Percentiles rank a stretch among this genome's conserved stretches.
Conservation (phyloP, 2,113 vertebrate species). For the Podocnemis expansa region DNA sequence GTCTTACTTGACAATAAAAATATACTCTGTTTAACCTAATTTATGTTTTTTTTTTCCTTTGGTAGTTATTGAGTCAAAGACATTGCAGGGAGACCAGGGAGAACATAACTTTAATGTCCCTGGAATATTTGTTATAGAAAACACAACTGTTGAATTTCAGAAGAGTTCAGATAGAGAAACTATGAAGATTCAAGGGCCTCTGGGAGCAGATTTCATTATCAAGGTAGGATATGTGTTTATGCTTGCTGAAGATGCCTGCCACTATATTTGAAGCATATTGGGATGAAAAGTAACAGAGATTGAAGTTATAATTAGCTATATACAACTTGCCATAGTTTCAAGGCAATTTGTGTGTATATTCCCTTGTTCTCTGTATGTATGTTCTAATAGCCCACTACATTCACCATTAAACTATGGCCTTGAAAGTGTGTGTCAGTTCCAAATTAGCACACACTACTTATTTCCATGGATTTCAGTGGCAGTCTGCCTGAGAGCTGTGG, state of each 20-base stretch:
- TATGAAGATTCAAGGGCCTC: conserved; percentile 85
- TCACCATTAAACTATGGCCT: not conserved
- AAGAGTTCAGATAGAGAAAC: conserved; percentile 83
- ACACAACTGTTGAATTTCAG: conserved; percentile 90
- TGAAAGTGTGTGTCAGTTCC: not conserved
- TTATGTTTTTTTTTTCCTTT: conserved; percentile 3
- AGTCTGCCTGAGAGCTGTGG: not conserved
- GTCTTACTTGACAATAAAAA: not conserved
- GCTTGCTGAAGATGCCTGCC: not conserved
- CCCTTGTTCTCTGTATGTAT: not conserved
- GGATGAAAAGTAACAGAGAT: not conserved
- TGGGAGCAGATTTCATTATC: conserved; percentile 89
- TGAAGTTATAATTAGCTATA: not conserved
- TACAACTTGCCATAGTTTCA: not conserved
- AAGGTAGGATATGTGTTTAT: conserved; percentile 80
- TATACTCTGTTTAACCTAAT: not conserved
- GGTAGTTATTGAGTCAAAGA: conserved; percentile 89
- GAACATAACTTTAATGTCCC: conserved; percentile 81
- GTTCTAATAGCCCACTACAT: not conserved
- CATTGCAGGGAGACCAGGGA: conserved; percentile 82
- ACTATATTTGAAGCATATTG: not conserved
- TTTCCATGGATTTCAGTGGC: not conserved
- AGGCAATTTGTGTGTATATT: not conserved
- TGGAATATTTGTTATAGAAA: conserved; percentile 84
- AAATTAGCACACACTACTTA: not conserved